These are phyloP conservation scores for Scatophagus argus DNA, from an alignment of 2,113 vertebrate genomes.

Conservation along the genomic window DNA sequence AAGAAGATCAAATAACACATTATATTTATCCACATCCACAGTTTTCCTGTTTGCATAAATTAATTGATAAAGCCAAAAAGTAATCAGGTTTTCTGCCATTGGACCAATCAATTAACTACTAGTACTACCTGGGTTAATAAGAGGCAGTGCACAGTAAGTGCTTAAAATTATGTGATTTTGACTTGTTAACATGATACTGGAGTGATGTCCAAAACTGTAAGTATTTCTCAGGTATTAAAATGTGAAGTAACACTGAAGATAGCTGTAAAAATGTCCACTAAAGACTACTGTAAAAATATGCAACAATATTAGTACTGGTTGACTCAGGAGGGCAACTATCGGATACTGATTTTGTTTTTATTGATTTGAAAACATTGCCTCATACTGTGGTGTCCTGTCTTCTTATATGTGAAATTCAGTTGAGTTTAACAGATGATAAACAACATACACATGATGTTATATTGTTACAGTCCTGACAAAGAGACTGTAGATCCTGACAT, in stretches of 20 bases:
- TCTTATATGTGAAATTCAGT: not conserved
- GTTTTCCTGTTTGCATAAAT: not conserved
- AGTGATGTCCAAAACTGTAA: no score
- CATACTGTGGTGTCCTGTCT: not conserved
- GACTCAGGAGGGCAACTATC: not conserved
- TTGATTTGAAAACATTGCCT: not conserved
- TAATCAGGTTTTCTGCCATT: not conserved
- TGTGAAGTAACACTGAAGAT: not conserved
- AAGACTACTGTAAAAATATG: not conserved
- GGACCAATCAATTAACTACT: not conserved
- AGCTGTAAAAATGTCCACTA: not conserved
- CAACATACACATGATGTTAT: no score
- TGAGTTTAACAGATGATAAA: not conserved
- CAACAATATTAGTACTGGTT: not conserved
- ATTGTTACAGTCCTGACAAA: no score
- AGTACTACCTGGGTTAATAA: not conserved
- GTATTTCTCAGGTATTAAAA: not conserved
- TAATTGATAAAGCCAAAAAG: not conserved
- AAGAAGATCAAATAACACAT: not conserved
- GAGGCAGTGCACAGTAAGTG: not conserved
- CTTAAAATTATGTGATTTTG: no score
- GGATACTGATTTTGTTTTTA: not conserved
- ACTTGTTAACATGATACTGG: no score
- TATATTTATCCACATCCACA: not conserved
- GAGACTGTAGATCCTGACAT: no score